Percentiles rank a stretch among this genome's conserved stretches.
Conservation (phyloP, 2,797 vertebrate genomes). For the Euphonia xanthogaster region DNA sequence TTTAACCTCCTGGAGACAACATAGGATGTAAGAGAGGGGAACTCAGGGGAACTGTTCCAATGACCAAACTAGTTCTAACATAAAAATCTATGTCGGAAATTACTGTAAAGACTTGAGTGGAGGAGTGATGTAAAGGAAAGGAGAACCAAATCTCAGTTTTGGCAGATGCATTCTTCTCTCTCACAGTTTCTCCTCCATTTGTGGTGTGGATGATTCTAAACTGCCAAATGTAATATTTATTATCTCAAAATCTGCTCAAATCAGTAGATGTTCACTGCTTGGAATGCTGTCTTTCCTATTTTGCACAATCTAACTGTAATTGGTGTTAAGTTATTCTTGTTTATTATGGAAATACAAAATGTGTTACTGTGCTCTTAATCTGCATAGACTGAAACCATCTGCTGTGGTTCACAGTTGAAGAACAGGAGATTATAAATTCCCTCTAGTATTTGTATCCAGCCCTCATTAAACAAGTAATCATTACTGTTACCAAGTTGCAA, state of each 20-base stretch:
- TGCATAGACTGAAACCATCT: slow-evolving; percentile 57
- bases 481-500: background rate
- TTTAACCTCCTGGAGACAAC: background rate
- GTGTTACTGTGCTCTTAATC: slow-evolving; percentile 52
- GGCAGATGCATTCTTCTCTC: background rate
- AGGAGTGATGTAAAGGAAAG: background rate
- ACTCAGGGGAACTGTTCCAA: background rate
- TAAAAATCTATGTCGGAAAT: background rate
- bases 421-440: slow-evolving; percentile 11
- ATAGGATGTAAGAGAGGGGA: background rate
- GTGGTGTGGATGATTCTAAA: background rate
- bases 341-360: slow-evolving; percentile 51
- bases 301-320: background rate
- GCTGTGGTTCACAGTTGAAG: slow-evolving; percentile 22
- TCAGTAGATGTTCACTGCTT: background rate
- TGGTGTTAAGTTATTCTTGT: slow-evolving; percentile 47
- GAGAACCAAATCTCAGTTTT: background rate
- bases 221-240: slow-evolving; percentile 27
- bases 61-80: background rate
- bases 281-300: background rate
- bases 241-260: background rate
- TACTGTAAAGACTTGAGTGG: background rate
- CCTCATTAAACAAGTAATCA: background rate
- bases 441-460: background rate
- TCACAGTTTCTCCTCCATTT: background rate